phyloP scores from a whole-genome alignment of 2,888 invertebrate genomes.

The Cheilosia soror region DNA sequence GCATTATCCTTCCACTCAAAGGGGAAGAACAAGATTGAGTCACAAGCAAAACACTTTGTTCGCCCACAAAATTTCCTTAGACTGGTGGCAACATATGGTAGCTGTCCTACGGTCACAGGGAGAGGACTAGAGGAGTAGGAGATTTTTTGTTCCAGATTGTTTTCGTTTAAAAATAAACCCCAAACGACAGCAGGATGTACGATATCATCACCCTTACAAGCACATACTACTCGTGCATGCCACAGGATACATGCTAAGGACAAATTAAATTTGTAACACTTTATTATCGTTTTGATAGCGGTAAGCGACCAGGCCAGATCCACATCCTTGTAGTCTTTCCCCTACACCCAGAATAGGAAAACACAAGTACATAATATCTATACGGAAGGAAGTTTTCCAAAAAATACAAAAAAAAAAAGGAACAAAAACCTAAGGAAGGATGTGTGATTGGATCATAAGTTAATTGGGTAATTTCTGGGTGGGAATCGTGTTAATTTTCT shows the following conservation, averaged over 20 bases:
- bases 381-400: conserved; percentile 56
- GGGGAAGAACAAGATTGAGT: conserved; percentile 3
- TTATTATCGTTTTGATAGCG: conserved; percentile 68
- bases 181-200: conserved; percentile 43
- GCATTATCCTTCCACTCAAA: conserved; percentile 42
- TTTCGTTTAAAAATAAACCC: conserved; percentile 55
- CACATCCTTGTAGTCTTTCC: conserved; percentile 23
- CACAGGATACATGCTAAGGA: conserved; percentile 63
- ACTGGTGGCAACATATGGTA: conserved; percentile 29
- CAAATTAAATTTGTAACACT: conserved; percentile 74
- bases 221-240: conserved; percentile 33
- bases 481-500: conserved; percentile 67
- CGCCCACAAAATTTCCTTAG: conserved; percentile 33
- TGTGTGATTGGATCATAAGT: conserved; percentile 71
- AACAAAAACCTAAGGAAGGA: conserved; percentile 46
- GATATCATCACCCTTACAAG: conserved; percentile 29
- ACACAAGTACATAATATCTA: conserved; percentile 15
- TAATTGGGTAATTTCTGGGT: conserved; percentile 69
- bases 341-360: conserved; percentile 10
- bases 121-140: neutral
- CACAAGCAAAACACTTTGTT: conserved; percentile 6
- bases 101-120: conserved; percentile 24
- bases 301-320: conserved; percentile 39
- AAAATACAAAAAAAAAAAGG: conserved; percentile 18
- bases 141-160: conserved; percentile 40